Evolutionary conservation across 2,797 vertebrate genomes (phyloP).

Genomic region (Argyrosomus regius): DNA sequence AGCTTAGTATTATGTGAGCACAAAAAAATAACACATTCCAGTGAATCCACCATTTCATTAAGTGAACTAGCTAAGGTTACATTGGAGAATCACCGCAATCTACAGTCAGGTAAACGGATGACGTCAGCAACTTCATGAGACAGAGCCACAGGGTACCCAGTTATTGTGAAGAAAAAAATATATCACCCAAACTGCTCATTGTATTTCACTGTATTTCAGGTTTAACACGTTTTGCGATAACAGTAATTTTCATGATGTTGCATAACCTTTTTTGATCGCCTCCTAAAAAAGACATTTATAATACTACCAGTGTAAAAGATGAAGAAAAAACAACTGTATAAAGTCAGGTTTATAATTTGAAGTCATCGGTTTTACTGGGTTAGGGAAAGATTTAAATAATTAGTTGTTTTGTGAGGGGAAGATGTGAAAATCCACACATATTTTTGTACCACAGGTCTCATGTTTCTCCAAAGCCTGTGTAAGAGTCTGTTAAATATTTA

Average conservation of each 20-base stretch:
- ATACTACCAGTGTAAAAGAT: not conserved
- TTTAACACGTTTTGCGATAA: too few relatives aligned
- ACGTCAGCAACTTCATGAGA: not conserved
- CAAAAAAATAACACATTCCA: not conserved
- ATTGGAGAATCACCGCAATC: too few relatives aligned
- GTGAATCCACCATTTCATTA: not conserved
- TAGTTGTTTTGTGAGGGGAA: not conserved
- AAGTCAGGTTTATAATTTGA: not conserved
- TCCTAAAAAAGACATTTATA: too few relatives aligned
- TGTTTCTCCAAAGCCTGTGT: not conserved
- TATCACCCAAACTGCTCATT: not conserved
- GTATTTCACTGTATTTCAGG: too few relatives aligned
- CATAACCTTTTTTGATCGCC: too few relatives aligned
- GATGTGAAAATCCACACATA: conserved; percentile 5
- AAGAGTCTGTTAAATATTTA: conserved; percentile 45
- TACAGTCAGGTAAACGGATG: not conserved
- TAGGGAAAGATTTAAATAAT: too few relatives aligned
- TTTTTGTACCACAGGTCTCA: not conserved
- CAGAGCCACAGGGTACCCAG: not conserved
- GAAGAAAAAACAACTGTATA: not conserved
- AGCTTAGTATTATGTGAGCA: not conserved
- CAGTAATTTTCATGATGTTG: too few relatives aligned
- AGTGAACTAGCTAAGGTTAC: too few relatives aligned
- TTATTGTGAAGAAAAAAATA: not conserved
- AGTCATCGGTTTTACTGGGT: not conserved